Conservation (phyloP, 2,888 invertebrate species). For the Alloplasta piceator region DNA sequence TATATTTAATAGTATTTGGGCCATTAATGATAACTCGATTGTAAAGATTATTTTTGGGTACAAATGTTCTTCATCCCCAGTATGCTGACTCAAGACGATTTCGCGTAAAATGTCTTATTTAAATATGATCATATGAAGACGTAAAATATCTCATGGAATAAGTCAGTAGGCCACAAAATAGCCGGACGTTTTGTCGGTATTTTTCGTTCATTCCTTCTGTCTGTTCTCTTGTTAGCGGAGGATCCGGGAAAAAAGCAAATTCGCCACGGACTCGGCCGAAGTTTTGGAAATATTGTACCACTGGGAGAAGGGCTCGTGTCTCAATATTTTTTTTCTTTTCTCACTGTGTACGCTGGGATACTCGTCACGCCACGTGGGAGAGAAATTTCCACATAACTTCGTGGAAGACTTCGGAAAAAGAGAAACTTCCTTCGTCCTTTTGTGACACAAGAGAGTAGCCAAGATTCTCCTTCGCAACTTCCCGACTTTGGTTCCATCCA, state of each 20-base stretch:
- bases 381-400: constrained; percentile 67
- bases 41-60: too few species aligned
- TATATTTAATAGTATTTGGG: too few species aligned
- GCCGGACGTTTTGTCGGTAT: constrained; percentile 37
- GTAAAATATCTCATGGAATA: constrained; percentile 48
- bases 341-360: constrained; percentile 22
- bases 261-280: constrained; percentile 74
- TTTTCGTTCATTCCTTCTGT: constrained; percentile 21
- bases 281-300: constrained; percentile 81
- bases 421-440: constrained; percentile 21
- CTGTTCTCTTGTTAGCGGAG: constrained; percentile 31
- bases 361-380: constrained; percentile 74
- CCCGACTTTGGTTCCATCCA: neutral
- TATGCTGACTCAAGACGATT: too few species aligned
- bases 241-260: constrained; percentile 68
- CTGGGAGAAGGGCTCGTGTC: constrained; percentile 73
- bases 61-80: too few species aligned
- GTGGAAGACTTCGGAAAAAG: constrained; percentile 29
- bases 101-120: too few species aligned
- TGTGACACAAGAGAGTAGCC: neutral
- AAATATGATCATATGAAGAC: too few species aligned
- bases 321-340: constrained; percentile 75
- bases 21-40: too few species aligned
- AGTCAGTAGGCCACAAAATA: constrained; percentile 48
- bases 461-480: neutral